Conservation (phyloP, 2,888 invertebrate genomes). For the Ceratothoa steindachneri region DNA sequence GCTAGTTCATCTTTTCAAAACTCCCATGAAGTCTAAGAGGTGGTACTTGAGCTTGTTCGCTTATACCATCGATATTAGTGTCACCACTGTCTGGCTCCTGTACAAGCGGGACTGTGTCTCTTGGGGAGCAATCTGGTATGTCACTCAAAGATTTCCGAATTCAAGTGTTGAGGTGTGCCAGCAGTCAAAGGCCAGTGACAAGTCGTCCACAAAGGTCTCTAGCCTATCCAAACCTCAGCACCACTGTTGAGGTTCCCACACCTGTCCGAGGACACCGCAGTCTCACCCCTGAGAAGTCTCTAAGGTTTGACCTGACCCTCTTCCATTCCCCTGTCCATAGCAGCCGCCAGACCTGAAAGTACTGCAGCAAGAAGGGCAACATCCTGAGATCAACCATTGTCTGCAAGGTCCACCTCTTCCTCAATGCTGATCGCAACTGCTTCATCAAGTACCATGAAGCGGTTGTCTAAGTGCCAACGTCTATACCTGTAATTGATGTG, state of each 20-base stretch:
- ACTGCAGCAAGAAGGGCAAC: conserved; percentile 2
- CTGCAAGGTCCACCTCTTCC: conserved; percentile 16
- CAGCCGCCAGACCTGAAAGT: neutral
- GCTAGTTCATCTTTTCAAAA: conserved; percentile 5
- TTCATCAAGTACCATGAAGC: conserved; percentile 7
- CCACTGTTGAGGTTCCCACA: neutral
- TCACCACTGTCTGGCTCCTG: neutral
- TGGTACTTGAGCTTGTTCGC: conserved; percentile 5
- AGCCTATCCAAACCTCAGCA: neutral
- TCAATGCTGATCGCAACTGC: neutral
- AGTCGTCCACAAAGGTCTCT: neutral
- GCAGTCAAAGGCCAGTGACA: neutral
- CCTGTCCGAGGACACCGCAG: neutral
- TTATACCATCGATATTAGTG: neutral
- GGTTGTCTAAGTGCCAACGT: too few relatives aligned
- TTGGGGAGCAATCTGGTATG: too few relatives aligned
- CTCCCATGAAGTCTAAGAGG: conserved; percentile 11
- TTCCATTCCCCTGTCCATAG: conserved; percentile 2
- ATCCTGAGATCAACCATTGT: neutral
- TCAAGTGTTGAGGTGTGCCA: neutral
- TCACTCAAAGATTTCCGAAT: too few relatives aligned
- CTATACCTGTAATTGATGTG: too few relatives aligned
- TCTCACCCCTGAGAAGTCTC: neutral
- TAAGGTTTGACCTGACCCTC: neutral
- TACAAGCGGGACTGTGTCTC: conserved; percentile 6